Conservation (phyloP, 2,888 invertebrate genomes). For the Diarsia mendica region DNA sequence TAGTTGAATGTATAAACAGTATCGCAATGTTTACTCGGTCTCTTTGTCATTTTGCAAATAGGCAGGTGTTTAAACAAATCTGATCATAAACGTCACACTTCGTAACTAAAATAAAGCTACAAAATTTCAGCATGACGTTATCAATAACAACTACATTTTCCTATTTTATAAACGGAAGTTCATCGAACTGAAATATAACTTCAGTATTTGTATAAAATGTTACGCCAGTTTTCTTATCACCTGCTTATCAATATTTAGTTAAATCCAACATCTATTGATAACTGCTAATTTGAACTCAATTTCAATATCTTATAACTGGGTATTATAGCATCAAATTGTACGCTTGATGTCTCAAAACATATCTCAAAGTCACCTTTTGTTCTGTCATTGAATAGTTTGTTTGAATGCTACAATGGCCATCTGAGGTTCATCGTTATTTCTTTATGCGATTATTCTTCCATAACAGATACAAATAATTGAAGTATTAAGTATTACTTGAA, state of each 20-base stretch:
- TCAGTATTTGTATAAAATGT: conserved; percentile 66
- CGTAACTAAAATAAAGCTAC: background rate
- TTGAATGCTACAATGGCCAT: conserved; percentile 56
- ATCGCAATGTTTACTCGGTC: conserved; percentile 17
- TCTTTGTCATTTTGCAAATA: conserved; percentile 19
- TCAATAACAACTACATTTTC: conserved; percentile 80
- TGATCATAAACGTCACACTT: conserved; percentile 1
- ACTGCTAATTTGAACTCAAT: conserved; percentile 54
- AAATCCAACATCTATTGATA: conserved; percentile 69
- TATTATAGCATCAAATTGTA: conserved; percentile 9
- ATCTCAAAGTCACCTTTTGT: conserved; percentile 61
- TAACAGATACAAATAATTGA: conserved; percentile 44
- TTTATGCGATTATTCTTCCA: conserved; percentile 29
- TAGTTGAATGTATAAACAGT: conserved; percentile 23
- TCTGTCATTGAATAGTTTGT: conserved; percentile 65
- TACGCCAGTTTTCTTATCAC: conserved; percentile 80
- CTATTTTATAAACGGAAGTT: conserved; percentile 85
- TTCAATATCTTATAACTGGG: conserved; percentile 10
- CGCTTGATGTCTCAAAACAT: conserved; percentile 57
- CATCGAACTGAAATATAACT: conserved; percentile 82
- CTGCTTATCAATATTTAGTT: conserved; percentile 77
- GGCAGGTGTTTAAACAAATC: conserved; percentile 12
- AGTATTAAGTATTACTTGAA: conserved; percentile 7
- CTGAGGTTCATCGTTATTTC: conserved; percentile 42
- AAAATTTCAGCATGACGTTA: conserved; percentile 44